Conservation (phyloP, 1,140 invertebrate genomes). For the Drosophila repletoides region DNA sequence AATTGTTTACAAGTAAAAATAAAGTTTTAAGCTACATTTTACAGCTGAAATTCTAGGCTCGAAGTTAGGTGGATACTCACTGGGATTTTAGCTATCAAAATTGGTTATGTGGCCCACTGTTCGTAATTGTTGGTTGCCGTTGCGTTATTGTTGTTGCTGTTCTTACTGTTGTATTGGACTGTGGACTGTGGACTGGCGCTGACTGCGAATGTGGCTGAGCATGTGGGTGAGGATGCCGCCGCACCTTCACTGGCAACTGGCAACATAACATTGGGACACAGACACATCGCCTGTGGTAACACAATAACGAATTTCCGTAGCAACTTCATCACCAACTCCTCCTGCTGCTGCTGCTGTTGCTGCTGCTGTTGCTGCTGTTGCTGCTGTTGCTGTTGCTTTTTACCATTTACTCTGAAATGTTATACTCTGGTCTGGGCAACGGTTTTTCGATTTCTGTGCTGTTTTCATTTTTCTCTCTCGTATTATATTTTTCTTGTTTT, state of each 20-base stretch:
- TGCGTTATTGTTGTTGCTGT: conserved; percentile 18
- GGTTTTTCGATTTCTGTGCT: conserved; percentile 40
- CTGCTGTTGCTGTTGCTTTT: conserved; percentile 1
- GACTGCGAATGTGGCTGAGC: conserved; percentile 30
- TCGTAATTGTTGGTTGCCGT: not conserved
- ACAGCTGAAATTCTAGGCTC: not conserved
- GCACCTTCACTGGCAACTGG: conserved; percentile 29
- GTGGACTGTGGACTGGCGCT: conserved; percentile 48
- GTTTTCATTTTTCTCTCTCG: conserved; percentile 31
- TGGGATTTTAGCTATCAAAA: too few relatives aligned
- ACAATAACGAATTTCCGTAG: conserved; percentile 81
- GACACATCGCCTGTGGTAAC: conserved; percentile 81
- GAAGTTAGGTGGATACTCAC: too few relatives aligned
- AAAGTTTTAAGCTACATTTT: not conserved
- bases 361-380: conserved; percentile 26
- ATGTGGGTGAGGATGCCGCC: conserved; percentile 7
- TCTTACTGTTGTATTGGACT: conserved; percentile 22
- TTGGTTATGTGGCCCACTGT: conserved; percentile 27
- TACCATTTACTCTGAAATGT: conserved; percentile 58
- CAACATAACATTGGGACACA: conserved; percentile 75
- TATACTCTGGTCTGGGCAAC: conserved; percentile 41
- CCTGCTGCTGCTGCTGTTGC: not conserved
- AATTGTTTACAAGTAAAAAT: not conserved
- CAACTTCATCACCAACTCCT: conserved; percentile 68
- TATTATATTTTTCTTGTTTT: conserved; percentile 1